These are phyloP conservation scores for western clawed frog (Xenopus tropicalis) DNA, from an alignment of 2,113 vertebrate genomes.

Conservation along the genomic window DNA sequence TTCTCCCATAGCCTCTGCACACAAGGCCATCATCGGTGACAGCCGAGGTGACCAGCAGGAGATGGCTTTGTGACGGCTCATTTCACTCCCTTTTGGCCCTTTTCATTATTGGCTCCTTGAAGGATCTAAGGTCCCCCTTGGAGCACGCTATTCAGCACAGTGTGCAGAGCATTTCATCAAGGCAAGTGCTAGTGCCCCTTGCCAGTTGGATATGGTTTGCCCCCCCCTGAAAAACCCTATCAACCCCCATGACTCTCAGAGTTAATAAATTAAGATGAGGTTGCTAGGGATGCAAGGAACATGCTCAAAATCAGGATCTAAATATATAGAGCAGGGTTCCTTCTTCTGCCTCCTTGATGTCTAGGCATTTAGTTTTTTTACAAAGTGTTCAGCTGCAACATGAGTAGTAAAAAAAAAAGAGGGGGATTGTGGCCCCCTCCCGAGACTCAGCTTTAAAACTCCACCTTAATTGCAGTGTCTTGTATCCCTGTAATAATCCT, in stretches of 20 bases:
- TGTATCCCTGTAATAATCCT: not conserved
- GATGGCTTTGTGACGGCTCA: constrained; percentile 9
- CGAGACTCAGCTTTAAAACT: not conserved
- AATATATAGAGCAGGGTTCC: no score
- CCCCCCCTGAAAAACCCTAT: no score
- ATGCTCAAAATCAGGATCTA: not conserved
- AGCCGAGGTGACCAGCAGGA: constrained; percentile 22
- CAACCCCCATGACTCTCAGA: no score
- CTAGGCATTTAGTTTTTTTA: no score
- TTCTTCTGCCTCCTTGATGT: no score
- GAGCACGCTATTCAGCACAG: constrained; percentile 16
- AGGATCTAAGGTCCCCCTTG: constrained; percentile 9
- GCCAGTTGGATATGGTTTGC: no score
- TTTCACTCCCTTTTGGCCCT: not conserved
- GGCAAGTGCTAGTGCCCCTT: not conserved
- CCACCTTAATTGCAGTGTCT: constrained; percentile 29
- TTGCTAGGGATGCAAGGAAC: no score
- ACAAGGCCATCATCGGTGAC: not conserved
- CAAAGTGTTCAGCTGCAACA: no score
- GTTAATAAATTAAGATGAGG: no score
- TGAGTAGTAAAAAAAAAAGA: no score
- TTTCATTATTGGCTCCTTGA: constrained; percentile 29
- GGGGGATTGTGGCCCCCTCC: no score
- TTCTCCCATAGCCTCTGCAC: not conserved
- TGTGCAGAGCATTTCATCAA: constrained; percentile 8